These are phyloP conservation scores for Oceanodroma tethys DNA, from an alignment of 2,113 vertebrate genomes.

Conservation along the genomic window DNA sequence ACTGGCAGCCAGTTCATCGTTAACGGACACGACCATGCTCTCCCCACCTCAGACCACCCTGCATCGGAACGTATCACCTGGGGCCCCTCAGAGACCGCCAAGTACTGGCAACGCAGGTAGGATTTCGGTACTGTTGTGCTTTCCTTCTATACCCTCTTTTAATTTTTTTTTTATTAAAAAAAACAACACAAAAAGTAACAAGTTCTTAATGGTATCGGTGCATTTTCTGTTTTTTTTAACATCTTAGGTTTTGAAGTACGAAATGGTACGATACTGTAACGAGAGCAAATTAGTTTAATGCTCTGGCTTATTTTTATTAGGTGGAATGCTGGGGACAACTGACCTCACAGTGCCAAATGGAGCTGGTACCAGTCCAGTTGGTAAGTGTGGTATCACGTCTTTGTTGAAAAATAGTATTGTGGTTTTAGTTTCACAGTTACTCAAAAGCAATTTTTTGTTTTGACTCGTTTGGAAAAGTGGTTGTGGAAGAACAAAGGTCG, in stretches of 20 bases:
- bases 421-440: neutral
- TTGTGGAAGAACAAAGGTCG: neutral
- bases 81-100: conserved; percentile 88
- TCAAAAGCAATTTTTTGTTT: neutral
- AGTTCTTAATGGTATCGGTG: neutral
- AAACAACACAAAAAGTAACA: too few species aligned
- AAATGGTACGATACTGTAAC: rapidly evolving
- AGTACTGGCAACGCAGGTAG: conserved; percentile 89
- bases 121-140: neutral
- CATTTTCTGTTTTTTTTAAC: neutral
- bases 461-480: neutral
- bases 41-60: conserved; percentile 87
- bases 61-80: conserved; percentile 90
- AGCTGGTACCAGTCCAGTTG: conserved; percentile 86
- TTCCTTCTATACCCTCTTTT: neutral
- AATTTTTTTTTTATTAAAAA: neutral
- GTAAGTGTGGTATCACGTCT: conserved; percentile 67
- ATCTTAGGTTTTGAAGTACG: neutral
- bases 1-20: conserved; percentile 83
- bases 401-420: neutral
- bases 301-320: conserved; percentile 63
- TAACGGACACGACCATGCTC: conserved; percentile 91
- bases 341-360: conserved; percentile 90
- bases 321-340: conserved; percentile 84
- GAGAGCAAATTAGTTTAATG: neutral